These are phyloP conservation scores for Grus americana DNA, from an alignment of 2,113 vertebrate genomes.

Conservation along the genomic window DNA sequence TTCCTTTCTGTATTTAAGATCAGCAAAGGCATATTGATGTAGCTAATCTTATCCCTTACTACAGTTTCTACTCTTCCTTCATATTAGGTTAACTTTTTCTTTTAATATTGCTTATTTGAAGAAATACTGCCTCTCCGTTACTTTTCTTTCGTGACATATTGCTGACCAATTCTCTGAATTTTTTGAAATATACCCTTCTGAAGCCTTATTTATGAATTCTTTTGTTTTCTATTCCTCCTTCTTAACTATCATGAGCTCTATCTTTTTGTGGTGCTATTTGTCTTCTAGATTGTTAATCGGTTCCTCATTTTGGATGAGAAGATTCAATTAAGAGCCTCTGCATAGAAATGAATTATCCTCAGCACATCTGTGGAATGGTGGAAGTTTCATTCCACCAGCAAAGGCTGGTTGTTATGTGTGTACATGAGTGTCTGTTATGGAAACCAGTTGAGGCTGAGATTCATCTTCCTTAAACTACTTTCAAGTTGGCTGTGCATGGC, in stretches of 20 bases:
- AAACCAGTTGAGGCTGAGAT: not conserved
- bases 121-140: not conserved
- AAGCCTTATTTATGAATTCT: not conserved
- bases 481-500: not conserved
- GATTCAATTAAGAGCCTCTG: conserved; percentile 12
- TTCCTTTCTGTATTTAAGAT: not conserved
- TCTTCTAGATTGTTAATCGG: conserved; percentile 3
- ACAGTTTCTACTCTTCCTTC: not conserved
- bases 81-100: not conserved
- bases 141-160: not conserved
- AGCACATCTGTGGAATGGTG: not conserved
- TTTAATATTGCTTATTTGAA: not conserved
- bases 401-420: not conserved
- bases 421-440: not conserved
- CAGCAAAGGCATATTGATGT: not conserved
- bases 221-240: not conserved
- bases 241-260: not conserved
- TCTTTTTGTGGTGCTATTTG: not conserved
- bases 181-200: not conserved
- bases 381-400: not conserved
- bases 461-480: not conserved
- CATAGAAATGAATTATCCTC: not conserved
- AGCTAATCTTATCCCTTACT: not conserved
- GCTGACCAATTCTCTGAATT: not conserved
- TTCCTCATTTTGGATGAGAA: conserved; percentile 6